phyloP scores from a whole-genome alignment of 1,140 invertebrate genomes.

The Sinella curviseta region DNA sequence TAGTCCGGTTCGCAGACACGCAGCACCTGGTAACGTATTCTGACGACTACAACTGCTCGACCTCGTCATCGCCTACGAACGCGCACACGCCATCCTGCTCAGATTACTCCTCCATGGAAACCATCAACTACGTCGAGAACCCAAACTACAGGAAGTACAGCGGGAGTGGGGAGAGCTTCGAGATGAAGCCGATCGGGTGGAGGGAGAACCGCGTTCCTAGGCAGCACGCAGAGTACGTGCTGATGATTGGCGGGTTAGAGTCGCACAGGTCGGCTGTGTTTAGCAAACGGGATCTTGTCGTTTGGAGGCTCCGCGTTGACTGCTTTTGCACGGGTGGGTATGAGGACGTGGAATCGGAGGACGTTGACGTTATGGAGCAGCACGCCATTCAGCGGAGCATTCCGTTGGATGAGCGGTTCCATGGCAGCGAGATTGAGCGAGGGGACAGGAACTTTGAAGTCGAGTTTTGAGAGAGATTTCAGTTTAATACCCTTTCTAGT shows the following conservation, averaged over 20 bases:
- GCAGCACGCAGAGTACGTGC: conserved; percentile 3
- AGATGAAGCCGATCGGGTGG: conserved; percentile 1
- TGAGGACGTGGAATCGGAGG: too few relatives aligned
- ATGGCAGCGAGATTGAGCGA: too few relatives aligned
- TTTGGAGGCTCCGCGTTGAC: background rate
- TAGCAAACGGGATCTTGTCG: background rate
- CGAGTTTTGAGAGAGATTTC: background rate
- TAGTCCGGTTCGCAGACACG: background rate
- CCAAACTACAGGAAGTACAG: background rate
- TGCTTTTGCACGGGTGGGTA: background rate
- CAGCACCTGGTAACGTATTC: background rate
- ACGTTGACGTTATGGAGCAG: too few relatives aligned
- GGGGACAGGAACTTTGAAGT: background rate
- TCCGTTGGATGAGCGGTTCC: too few relatives aligned
- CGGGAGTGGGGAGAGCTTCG: background rate
- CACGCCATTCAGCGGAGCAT: too few relatives aligned
- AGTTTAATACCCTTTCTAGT: too few relatives aligned
- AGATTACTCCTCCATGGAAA: background rate
- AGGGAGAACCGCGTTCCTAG: background rate
- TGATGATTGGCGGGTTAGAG: background rate
- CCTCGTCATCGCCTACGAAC: too few relatives aligned
- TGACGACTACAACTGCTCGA: too few relatives aligned
- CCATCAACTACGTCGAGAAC: conserved; percentile 13
- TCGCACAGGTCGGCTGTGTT: conserved; percentile 2
- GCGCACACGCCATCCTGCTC: background rate